A percentile compares a stretch with the other conserved stretches of the same genome.
Evolutionary conservation across 2,888 invertebrate genomes (phyloP).

Genomic region (Koerneria pararmatus): DNA sequence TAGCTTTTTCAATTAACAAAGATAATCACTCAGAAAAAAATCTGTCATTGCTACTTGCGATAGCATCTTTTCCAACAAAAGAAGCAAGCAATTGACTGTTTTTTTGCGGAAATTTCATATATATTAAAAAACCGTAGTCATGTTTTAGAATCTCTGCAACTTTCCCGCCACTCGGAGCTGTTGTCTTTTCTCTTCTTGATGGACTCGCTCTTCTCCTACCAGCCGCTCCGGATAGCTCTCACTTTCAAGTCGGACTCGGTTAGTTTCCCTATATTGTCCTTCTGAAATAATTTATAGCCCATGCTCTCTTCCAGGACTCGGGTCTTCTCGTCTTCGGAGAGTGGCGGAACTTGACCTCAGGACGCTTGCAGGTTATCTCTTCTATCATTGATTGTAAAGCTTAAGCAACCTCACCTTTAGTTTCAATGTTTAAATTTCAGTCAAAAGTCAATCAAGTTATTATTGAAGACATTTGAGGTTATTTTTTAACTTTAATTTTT

Average conservation of each 20-base stretch:
- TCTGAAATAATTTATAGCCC: neutral
- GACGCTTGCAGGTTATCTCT: slow-evolving; percentile 13
- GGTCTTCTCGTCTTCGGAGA: slow-evolving; percentile 20
- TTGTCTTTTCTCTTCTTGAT: slow-evolving; percentile 15
- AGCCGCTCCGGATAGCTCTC: slow-evolving; percentile 6
- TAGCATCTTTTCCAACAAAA: neutral
- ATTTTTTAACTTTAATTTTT: too few relatives aligned
- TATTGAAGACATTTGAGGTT: neutral
- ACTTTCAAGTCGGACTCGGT: slow-evolving; percentile 12
- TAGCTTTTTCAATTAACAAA: neutral
- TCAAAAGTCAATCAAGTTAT: neutral
- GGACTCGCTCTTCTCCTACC: slow-evolving; percentile 2
- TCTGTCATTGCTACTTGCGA: neutral
- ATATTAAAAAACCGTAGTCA: neutral
- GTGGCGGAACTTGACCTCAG: slow-evolving; percentile 19
- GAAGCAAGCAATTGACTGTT: neutral
- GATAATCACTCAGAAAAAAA: neutral
- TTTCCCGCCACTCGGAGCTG: slow-evolving; percentile 15
- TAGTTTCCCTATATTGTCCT: neutral
- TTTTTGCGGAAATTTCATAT: neutral
- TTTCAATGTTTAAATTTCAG: neutral
- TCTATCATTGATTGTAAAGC: neutral
- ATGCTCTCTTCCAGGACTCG: slow-evolving; percentile 9
- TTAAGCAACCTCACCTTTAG: too few relatives aligned
- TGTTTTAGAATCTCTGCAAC: slow-evolving; percentile 1